These are phyloP conservation scores for Echinometra lucunter DNA, from an alignment of 53 echinoderm and acorn worm species.

Conservation along the genomic window DNA sequence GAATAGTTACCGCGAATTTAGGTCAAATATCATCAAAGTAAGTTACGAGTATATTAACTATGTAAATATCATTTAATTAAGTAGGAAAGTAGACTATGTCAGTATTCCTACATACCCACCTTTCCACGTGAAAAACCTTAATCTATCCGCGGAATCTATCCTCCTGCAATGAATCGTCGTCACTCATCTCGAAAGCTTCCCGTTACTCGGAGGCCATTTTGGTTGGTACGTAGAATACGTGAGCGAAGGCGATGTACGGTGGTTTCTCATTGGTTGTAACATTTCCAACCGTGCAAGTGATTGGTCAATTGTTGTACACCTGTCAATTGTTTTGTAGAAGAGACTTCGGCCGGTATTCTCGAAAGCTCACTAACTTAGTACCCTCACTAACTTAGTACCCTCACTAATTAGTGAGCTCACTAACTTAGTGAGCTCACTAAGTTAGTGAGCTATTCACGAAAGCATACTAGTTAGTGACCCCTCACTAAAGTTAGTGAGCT, in stretches of 20 bases:
- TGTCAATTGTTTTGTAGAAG: constrained; percentile 1
- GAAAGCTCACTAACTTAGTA: too few relatives aligned
- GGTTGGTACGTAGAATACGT: constrained; percentile 37
- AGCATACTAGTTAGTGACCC: too few relatives aligned
- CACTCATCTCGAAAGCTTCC: constrained; percentile 1
- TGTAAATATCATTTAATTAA: not conserved
- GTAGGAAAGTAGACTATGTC: too few relatives aligned
- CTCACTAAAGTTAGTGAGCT: too few relatives aligned
- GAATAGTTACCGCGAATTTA: too few relatives aligned
- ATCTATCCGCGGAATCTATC: not conserved
- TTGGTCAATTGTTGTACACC: constrained; percentile 42
- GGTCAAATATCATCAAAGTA: too few relatives aligned
- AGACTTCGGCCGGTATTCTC: too few relatives aligned
- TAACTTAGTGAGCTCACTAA: too few relatives aligned
- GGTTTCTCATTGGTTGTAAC: not conserved
- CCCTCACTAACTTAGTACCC: too few relatives aligned
- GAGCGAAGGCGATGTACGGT: not conserved
- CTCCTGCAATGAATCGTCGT: not conserved
- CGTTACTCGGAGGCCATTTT: constrained; percentile 54
- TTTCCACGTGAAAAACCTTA: not conserved
- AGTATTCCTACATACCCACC: not conserved
- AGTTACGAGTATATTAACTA: not conserved
- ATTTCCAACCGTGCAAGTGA: not conserved
- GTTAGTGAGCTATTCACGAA: too few relatives aligned
- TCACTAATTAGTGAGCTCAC: too few relatives aligned